These are phyloP conservation scores for Mythimna lalbum DNA, from an alignment of 2,888 invertebrate genomes.

Conservation along the genomic window DNA sequence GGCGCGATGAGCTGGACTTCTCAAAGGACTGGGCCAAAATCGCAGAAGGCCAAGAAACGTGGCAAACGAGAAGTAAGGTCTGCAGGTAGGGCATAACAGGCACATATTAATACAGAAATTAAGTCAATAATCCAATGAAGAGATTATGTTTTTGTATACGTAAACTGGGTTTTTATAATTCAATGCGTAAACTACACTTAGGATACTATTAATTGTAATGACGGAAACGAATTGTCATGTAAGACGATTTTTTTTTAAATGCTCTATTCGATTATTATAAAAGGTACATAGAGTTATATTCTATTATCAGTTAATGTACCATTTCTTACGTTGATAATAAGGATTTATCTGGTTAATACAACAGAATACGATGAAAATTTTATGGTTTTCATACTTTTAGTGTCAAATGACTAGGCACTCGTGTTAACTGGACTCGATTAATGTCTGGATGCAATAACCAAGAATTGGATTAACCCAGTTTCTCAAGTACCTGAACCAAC, in stretches of 20 bases:
- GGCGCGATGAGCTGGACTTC: background rate
- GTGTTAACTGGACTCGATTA: slow-evolving; percentile 13
- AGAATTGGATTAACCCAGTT: slow-evolving; percentile 24
- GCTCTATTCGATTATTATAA: no score
- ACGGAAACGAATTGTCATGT: slow-evolving; percentile 38
- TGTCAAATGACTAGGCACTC: background rate
- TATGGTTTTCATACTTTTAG: background rate
- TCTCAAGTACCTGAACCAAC: slow-evolving; percentile 4
- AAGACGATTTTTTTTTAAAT: no score
- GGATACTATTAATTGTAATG: slow-evolving; percentile 30
- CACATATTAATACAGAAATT: background rate
- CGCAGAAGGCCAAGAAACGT: background rate
- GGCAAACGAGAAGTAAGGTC: background rate
- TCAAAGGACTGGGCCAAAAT: background rate
- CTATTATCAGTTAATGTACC: background rate
- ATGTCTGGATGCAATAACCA: slow-evolving; percentile 17
- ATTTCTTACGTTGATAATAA: no score
- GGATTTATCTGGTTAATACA: background rate
- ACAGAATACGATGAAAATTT: background rate
- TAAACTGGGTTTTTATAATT: no score
- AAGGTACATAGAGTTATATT: background rate
- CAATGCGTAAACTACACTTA: slow-evolving; percentile 25
- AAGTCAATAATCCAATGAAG: slow-evolving; percentile 22
- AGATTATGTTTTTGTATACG: slow-evolving; percentile 20
- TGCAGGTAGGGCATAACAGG: background rate